Evolutionary conservation across 1,140 invertebrate genomes (phyloP), one percentile per base, ranked within the genome.

Genomic region (Drosophila neocordata): DNA sequence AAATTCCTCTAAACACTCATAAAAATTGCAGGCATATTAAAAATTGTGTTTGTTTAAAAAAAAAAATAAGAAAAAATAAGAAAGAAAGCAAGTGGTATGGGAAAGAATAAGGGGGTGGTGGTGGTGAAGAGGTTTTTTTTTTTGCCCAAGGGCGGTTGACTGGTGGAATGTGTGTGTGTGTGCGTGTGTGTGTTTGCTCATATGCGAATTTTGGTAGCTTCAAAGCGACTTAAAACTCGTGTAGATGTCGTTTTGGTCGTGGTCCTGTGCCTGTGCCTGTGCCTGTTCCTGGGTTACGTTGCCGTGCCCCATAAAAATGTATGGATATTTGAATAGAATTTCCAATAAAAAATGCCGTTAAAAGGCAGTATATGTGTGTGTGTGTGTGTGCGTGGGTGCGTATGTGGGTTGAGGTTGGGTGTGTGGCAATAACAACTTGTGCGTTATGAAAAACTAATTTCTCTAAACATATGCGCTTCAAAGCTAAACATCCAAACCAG

Each of bases 1-100:
- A 90, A 90, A 90, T 90, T 90, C 89, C 89, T 90, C 82, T 90
- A 89, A 87, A 90, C 89, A 90, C 89, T 90, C 89, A 90, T 90
- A 90, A 90, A 90, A 90, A 90, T 90, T 90, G 84, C 81, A 90
- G 70, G 89, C 89, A 90, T 90, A 90, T 90, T 90, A 90, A 90
- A 90, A 90, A 89, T 87, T 90, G 82, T 83, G 82, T 88, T 90
- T 90, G 88, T 79, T 90, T 85, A 76, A 77, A 74, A 77, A 83
- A 69, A 73, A 73, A 58, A 55, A 52, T 55, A 41, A 37, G 35
- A 53, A 37, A n/a, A n/a, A n/a, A n/a, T n/a, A n/a, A 35, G 15
- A 12, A 48, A 38, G 58, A 60, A 61, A 18, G 70, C 62, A 56
- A 51, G 8, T 24, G 35, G 2, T 27, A n/a, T n/a, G n/a, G n/a